A percentile compares a stretch with the other conserved stretches of the same genome.
Conservation (phyloP, 35 echinoderm and acorn worm species). For the Heliocidaris erythrogramma region DNA sequence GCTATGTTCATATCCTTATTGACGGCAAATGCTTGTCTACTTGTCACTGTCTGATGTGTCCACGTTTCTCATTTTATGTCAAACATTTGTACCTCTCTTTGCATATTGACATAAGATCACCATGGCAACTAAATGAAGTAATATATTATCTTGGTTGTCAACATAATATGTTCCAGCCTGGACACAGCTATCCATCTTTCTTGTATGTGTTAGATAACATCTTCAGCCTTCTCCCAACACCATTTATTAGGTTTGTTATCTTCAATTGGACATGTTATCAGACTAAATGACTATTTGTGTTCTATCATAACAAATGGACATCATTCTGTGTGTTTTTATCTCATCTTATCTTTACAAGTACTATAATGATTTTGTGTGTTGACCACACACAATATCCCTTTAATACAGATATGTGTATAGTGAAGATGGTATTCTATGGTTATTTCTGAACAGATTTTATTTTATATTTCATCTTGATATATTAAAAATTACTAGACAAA, state of each 20-base stretch:
- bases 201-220: not conserved
- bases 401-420: too few relatives aligned
- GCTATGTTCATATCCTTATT: constrained; percentile 1
- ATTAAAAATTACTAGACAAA: not conserved
- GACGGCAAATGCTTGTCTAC: not conserved
- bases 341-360: not conserved
- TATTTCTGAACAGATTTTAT: too few relatives aligned
- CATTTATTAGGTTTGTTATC: not conserved
- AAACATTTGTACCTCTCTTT: not conserved
- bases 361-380: not conserved
- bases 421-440: too few relatives aligned
- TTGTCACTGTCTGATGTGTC: not conserved
- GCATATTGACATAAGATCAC: not conserved
- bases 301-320: not conserved
- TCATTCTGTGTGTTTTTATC: not conserved
- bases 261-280: not conserved
- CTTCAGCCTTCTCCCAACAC: not conserved
- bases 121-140: not conserved
- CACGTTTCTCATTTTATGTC: not conserved
- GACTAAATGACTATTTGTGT: not conserved
- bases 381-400: too few relatives aligned
- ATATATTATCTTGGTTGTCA: too few relatives aligned
- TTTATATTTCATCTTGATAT: too few relatives aligned
- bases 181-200: not conserved
- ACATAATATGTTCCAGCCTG: too few relatives aligned